Evolutionary conservation across 2,797 vertebrate genomes (phyloP).

Genomic region (Apogon talboti): DNA sequence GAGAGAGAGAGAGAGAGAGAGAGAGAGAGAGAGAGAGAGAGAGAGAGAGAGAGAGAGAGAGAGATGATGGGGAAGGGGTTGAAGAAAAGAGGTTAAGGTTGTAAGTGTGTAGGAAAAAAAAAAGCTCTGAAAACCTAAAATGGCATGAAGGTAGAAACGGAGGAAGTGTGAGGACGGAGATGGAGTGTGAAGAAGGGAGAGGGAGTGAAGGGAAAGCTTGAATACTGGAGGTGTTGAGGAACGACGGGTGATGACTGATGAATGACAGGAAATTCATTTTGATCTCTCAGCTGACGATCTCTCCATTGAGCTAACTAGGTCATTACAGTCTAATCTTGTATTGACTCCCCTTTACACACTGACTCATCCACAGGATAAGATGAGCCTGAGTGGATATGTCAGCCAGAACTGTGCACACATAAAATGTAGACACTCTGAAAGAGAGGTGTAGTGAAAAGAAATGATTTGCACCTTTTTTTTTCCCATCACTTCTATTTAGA

Average conservation of each 20-base stretch:
- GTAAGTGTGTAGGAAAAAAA: constrained; percentile 32
- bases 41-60: constrained; percentile 27
- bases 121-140: constrained; percentile 52
- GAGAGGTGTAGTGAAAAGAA: constrained; percentile 50
- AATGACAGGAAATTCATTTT: constrained; percentile 73
- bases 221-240: constrained; percentile 46
- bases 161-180: constrained; percentile 67
- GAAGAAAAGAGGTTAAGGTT: constrained; percentile 14
- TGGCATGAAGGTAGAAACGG: constrained; percentile 57
- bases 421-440: constrained; percentile 49
- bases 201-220: constrained; percentile 38
- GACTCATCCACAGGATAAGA: constrained; percentile 73
- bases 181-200: constrained; percentile 64
- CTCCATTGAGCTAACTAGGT: constrained; percentile 71
- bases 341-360: constrained; percentile 70
- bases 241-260: constrained; percentile 45
- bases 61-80: not conserved
- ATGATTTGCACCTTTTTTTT: constrained; percentile 61
- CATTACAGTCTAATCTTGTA: constrained; percentile 74
- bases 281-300: constrained; percentile 68
- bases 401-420: constrained; percentile 60
- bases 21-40: not conserved
- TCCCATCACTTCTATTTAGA: constrained; percentile 38
- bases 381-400: constrained; percentile 71
- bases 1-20: constrained; percentile 46